These are phyloP conservation scores for Caretta caretta DNA, from an alignment of 2,113 vertebrate species.

Conservation along the genomic window DNA sequence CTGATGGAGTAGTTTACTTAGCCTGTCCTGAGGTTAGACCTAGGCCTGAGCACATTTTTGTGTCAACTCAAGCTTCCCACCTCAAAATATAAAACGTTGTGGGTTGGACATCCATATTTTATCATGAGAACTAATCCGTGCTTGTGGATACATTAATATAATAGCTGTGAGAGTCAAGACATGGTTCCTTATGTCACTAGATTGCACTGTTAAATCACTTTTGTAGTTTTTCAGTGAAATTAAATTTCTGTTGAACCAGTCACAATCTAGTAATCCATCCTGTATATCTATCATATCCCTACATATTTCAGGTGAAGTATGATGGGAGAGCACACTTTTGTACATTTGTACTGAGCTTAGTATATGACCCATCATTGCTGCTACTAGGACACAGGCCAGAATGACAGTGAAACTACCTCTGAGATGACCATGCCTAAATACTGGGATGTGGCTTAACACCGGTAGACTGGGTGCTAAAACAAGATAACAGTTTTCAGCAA, in stretches of 20 bases:
- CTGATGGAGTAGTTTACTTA: neutral
- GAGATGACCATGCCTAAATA: neutral
- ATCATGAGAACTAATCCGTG: fast-evolving
- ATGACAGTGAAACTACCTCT: neutral
- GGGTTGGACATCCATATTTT: neutral
- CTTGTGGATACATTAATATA: neutral
- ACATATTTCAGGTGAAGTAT: fast-evolving
- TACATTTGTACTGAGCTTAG: fast-evolving
- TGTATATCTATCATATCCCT: too few relatives aligned
- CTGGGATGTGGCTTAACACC: neutral
- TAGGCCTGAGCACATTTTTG: neutral
- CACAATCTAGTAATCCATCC: too few relatives aligned
- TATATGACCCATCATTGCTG: neutral
- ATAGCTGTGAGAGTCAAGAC: too few relatives aligned
- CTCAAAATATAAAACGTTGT: neutral
- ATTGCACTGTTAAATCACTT: too few relatives aligned
- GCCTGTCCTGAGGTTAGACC: neutral
- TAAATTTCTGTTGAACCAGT: too few relatives aligned
- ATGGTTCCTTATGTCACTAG: too few relatives aligned
- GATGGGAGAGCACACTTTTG: neutral
- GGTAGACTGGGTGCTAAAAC: neutral
- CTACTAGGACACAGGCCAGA: fast-evolving
- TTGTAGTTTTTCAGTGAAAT: too few relatives aligned
- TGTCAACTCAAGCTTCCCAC: neutral
- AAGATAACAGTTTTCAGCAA: neutral